Evolutionary conservation across 2,113 vertebrate species (phyloP).

Genomic region (Siphamia tubifer): DNA sequence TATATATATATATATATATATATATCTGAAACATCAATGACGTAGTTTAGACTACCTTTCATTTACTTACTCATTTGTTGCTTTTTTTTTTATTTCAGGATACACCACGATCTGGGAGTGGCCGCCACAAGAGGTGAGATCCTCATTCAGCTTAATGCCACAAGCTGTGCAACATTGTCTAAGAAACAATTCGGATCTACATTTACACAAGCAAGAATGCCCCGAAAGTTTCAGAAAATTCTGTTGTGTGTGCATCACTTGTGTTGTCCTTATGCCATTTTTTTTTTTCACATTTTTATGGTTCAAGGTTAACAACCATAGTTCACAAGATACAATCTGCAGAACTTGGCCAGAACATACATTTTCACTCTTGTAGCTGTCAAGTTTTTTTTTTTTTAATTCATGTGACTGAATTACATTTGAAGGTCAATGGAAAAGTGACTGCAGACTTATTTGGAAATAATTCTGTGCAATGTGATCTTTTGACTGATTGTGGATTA

Average conservation of each 20-base stretch:
- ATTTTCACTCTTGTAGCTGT: conserved; percentile 9
- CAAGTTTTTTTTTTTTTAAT: too few relatives aligned
- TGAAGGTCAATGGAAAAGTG: too few relatives aligned
- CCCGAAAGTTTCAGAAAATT: not conserved
- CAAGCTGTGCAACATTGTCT: not conserved
- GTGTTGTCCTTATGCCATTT: not conserved
- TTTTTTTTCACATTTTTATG: not conserved
- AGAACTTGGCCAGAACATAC: conserved; percentile 24
- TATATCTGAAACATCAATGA: not conserved
- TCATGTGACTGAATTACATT: too few relatives aligned
- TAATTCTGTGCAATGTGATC: too few relatives aligned
- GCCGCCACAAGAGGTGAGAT: conserved; percentile 90
- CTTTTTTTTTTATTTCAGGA: conserved; percentile 80
- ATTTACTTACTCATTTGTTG: not conserved
- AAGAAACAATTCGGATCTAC: conserved; percentile 5
- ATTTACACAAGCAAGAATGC: not conserved
- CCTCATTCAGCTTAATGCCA: conserved; percentile 20
- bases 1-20: too few relatives aligned
- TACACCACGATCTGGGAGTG: conserved; percentile 81
- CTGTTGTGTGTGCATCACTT: not conserved
- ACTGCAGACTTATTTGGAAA: too few relatives aligned
- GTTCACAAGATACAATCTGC: conserved; percentile 38
- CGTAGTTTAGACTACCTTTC: not conserved
- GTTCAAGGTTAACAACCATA: not conserved
- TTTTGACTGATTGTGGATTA: too few relatives aligned